Evolutionary conservation across 2,113 vertebrate genomes (phyloP), one percentile per base, ranked within the genome.

Genomic region (Vidua macroura): DNA sequence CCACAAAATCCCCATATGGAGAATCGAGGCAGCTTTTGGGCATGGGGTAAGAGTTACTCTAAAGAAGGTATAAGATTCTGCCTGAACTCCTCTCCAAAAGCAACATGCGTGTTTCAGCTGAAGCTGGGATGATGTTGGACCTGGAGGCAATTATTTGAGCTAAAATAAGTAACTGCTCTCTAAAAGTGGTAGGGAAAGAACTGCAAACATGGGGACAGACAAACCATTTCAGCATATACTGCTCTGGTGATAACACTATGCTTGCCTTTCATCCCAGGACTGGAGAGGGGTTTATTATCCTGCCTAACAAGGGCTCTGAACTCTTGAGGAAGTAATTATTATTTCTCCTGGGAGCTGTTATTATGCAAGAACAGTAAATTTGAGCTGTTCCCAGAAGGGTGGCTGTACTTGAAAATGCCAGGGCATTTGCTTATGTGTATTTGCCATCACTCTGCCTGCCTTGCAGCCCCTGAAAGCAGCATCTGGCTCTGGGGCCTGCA

Each of bases 281-380:
- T 70, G 59, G 55, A 73, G 31, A 63, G 17, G 53, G 31, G 19
- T 84, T 94, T 92, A 84, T 88, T 93, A 63, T 91, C 69, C 81
- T 73, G 51, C 46, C 70, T 56, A 33, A 72, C 24, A 60, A 94
- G 90, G 55, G 80, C 75, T 82, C 80, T 89, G 82, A 93, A 84
- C 79, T 24, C 52, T 84, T 48, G 58, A 93, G 93, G 81, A 92
- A 86, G 70, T 92, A 78, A 86, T 86, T 92, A 56, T 52, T 82
- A 37, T 55, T 90, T 31, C 52, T 67, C 33, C 25, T 77, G 37
- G 48, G 67, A 95, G 83, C 76, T 78, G 73, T 49, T 90, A 72
- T 43, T 88, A 51, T 82, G 43, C 69, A 59, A 73, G 49, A 35
- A 83, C 82, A 75, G 67, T 67, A 49, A 78, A 35, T 39, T 6